A percentile compares a stretch with the other conserved stretches of the same genome.
phyloP scores from a whole-genome alignment of 2,113 vertebrate species.

The Amazona guildingii region DNA sequence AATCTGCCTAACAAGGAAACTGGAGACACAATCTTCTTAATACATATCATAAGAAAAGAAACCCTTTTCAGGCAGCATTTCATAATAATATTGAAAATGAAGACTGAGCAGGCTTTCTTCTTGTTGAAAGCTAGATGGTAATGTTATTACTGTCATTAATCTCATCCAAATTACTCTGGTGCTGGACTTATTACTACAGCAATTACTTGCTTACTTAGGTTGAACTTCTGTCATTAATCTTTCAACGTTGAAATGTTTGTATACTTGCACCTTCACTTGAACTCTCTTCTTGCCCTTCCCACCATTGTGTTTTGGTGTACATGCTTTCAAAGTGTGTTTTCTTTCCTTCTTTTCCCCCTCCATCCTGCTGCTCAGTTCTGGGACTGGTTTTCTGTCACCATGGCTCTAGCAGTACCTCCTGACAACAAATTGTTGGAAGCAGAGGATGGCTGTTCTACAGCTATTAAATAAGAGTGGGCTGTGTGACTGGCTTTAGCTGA shows the following conservation, averaged over 20 bases:
- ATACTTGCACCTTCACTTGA: neutral
- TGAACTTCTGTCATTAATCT: constrained; percentile 2
- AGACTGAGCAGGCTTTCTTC: constrained; percentile 32
- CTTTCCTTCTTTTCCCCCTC: neutral
- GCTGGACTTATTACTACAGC: constrained; percentile 27
- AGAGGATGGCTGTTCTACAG: neutral
- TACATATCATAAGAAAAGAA: constrained; percentile 1
- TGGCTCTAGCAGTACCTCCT: neutral
- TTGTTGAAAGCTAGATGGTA: neutral
- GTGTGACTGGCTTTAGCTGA: neutral
- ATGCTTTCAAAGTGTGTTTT: neutral
- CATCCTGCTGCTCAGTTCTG: neutral
- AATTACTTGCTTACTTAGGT: neutral
- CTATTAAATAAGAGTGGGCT: neutral
- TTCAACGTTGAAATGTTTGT: neutral
- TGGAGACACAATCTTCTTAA: constrained; percentile 50
- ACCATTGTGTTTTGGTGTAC: neutral
- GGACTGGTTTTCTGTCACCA: neutral
- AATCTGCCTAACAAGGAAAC: constrained; percentile 58
- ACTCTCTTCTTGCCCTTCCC: neutral
- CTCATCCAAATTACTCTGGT: constrained; percentile 17
- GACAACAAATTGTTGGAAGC: neutral
- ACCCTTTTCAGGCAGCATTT: constrained; percentile 42
- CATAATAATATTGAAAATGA: constrained; percentile 37
- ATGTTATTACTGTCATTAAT: constrained; percentile 50